phyloP scores from a whole-genome alignment of 2,113 vertebrate genomes.

The Pipa parva region DNA sequence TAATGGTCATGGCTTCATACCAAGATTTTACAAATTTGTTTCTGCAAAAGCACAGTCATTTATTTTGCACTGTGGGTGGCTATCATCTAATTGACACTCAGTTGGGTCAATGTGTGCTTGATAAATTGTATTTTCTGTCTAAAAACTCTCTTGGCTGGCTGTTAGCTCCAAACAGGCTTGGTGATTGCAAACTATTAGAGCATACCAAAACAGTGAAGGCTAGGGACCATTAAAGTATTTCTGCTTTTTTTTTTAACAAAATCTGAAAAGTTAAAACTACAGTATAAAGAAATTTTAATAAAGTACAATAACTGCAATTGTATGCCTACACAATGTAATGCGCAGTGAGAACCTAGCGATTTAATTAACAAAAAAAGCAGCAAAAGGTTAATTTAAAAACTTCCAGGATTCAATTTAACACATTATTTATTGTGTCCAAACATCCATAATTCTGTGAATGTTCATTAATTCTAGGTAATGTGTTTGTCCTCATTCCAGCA shows the following conservation, averaged over 20 bases:
- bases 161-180: conserved; percentile 24
- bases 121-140: conserved; percentile 33
- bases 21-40: conserved; percentile 42
- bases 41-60: conserved; percentile 17
- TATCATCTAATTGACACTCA: conserved; percentile 24
- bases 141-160: conserved; percentile 24
- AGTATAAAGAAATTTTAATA: background rate
- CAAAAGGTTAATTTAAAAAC: no score
- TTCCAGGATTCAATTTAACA: no score
- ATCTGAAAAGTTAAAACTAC: conserved; percentile 21
- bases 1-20: conserved; percentile 38
- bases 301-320: background rate
- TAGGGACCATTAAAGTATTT: conserved; percentile 1
- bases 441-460: no score
- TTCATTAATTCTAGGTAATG: no score
- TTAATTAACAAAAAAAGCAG: no score
- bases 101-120: conserved; percentile 21
- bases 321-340: no score
- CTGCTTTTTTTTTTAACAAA: conserved; percentile 11
- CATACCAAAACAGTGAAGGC: conserved; percentile 7
- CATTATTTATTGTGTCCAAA: no score
- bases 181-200: conserved; percentile 16
- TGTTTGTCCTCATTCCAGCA: no score
- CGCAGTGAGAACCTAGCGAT: no score
- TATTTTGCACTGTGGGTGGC: conserved; percentile 41